A percentile compares a stretch with the other conserved stretches of the same genome.
Evolutionary conservation across 2,888 invertebrate species (phyloP).

Genomic region (Uropetala carovei): DNA sequence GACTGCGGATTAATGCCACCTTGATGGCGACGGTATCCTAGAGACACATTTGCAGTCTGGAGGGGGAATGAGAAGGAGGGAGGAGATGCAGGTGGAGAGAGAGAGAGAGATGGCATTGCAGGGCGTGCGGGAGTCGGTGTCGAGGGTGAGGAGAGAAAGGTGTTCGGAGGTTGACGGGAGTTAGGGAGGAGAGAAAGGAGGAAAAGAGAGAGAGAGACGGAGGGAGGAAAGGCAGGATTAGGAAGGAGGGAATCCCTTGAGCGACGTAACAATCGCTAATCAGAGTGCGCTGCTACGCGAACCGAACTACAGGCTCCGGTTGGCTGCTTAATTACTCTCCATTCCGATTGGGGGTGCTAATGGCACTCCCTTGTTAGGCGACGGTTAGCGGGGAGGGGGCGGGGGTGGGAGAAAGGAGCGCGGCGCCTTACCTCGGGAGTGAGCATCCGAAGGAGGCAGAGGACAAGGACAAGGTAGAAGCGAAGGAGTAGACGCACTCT

Average conservation of each 20-base stretch:
- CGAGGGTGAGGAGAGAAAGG: neutral
- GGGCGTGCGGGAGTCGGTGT: neutral
- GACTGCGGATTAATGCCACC: too few species aligned
- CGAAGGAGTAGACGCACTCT: neutral
- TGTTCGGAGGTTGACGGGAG: neutral
- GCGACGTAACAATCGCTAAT: constrained; percentile 55
- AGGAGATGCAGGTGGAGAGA: too few species aligned
- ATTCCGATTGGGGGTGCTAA: constrained; percentile 54
- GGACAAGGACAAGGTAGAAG: neutral
- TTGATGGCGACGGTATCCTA: too few species aligned
- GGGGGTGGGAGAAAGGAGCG: neutral
- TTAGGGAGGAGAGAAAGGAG: neutral
- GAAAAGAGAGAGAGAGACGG: neutral
- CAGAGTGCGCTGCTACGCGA: neutral
- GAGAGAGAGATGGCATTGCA: too few species aligned
- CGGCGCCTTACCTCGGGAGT: too few species aligned
- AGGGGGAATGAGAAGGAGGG: too few species aligned
- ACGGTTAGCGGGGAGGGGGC: neutral
- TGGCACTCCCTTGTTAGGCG: constrained; percentile 58
- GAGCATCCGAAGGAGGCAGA: neutral
- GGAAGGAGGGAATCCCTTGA: neutral
- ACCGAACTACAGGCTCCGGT: neutral
- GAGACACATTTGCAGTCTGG: too few species aligned
- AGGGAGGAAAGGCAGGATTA: neutral
- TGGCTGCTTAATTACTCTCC: constrained; percentile 57